Conservation (phyloP, 2,888 invertebrate genomes). For the Oligia strigilis region DNA sequence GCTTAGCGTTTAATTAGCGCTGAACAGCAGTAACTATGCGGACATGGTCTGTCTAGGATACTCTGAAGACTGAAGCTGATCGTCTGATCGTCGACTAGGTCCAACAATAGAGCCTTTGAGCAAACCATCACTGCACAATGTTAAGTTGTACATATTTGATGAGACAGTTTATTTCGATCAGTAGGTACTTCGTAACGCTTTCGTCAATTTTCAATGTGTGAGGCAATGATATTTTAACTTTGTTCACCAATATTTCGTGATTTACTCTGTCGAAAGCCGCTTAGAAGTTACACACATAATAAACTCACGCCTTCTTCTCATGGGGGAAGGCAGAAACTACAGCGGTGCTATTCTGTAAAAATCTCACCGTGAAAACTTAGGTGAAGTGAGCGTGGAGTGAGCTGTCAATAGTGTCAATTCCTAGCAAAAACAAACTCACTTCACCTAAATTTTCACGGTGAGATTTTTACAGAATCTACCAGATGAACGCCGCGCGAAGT, state of each 20-base stretch:
- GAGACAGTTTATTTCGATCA: neutral
- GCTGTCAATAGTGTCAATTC: too few species aligned
- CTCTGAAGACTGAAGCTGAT: conserved; percentile 6
- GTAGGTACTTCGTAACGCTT: neutral
- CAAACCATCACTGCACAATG: neutral
- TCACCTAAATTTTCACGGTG: too few species aligned
- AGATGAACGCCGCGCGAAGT: neutral
- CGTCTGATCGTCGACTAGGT: neutral
- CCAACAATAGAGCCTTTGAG: conserved; percentile 6
- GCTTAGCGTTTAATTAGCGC: neutral
- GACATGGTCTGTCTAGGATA: neutral
- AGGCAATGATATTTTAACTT: neutral
- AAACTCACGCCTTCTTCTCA: neutral
- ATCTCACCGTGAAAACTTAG: too few species aligned
- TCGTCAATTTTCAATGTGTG: neutral
- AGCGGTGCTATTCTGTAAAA: too few species aligned
- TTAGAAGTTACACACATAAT: neutral
- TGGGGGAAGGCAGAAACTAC: neutral
- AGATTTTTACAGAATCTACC: too few species aligned
- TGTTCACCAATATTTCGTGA: neutral
- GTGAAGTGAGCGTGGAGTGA: too few species aligned
- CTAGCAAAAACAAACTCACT: too few species aligned
- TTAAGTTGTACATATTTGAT: neutral
- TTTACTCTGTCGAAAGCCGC: neutral
- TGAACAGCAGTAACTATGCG: neutral